Evolutionary conservation across 37 sponge, comb jelly and placozoan species (phyloP).

Genomic region (Oscarella lobularis): DNA sequence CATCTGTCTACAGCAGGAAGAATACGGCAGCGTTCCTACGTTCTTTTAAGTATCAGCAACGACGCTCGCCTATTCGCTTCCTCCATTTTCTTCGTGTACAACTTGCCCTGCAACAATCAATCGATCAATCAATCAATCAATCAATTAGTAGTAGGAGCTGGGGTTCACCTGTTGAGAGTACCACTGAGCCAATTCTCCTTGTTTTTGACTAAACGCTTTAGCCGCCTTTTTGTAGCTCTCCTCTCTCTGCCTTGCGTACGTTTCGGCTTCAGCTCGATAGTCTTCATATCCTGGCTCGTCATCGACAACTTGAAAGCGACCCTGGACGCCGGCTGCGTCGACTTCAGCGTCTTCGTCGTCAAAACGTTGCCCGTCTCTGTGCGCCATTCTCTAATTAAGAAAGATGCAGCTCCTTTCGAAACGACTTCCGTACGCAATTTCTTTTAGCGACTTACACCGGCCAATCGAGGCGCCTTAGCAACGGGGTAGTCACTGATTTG

Average conservation of each 20-base stretch:
- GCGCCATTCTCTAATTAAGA: too few relatives aligned
- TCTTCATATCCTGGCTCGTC: conserved; percentile 25
- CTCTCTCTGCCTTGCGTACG: conserved; percentile 49
- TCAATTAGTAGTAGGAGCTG: too few relatives aligned
- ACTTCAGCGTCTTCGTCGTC: too few relatives aligned
- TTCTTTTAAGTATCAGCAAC: conserved; percentile 9
- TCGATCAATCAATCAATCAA: too few relatives aligned
- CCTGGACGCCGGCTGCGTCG: too few relatives aligned
- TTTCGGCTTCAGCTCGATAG: conserved; percentile 66
- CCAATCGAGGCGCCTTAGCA: too few relatives aligned
- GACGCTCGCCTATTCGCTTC: conserved; percentile 66
- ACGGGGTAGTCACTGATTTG: too few relatives aligned
- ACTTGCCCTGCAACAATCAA: conserved; percentile 46
- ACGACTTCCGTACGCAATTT: too few relatives aligned
- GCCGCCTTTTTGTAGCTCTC: conserved; percentile 69
- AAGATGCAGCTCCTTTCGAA: too few relatives aligned
- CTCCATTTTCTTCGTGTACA: conserved; percentile 58
- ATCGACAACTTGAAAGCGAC: not conserved
- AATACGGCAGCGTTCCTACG: conserved; percentile 8
- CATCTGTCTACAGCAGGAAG: not conserved
- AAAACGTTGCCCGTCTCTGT: too few relatives aligned
- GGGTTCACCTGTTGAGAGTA: conserved; percentile 77
- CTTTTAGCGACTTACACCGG: too few relatives aligned
- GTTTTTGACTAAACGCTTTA: conserved; percentile 32
- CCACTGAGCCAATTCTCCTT: conserved; percentile 26